Conservation (phyloP, 2,113 vertebrate species). For the Athene noctua region DNA sequence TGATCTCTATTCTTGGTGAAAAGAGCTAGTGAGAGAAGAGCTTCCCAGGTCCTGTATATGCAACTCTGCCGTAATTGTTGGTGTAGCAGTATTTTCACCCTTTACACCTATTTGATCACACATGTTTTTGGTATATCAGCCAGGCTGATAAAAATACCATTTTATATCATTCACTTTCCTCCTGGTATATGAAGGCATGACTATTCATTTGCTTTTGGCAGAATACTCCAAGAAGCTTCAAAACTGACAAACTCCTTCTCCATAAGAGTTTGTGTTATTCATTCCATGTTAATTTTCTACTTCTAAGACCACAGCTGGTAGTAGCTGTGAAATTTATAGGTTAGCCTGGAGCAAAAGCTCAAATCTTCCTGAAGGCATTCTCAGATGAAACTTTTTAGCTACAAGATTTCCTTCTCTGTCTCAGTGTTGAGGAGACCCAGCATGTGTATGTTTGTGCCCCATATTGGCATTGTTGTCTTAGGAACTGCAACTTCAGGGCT, state of each 20-base stretch:
- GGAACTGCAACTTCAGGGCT: neutral
- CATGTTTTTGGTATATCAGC: neutral
- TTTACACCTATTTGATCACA: neutral
- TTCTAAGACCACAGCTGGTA: neutral
- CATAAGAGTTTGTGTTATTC: neutral
- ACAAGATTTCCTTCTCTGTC: neutral
- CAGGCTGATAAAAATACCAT: neutral
- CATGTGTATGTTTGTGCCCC: neutral
- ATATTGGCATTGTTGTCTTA: neutral
- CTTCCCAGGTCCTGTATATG: neutral
- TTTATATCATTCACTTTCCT: neutral
- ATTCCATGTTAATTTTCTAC: neutral
- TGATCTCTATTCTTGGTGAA: neutral
- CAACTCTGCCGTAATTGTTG: neutral
- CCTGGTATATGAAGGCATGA: neutral
- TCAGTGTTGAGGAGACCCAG: neutral
- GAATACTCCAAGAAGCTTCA: neutral
- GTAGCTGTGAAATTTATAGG: neutral
- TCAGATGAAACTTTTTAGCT: neutral
- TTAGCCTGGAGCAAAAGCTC: neutral
- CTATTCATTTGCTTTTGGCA: neutral
- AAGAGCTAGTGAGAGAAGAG: neutral
- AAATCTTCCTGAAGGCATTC: neutral
- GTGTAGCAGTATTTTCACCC: neutral
- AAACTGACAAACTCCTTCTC: neutral